Evolutionary conservation across 2,113 vertebrate genomes (phyloP).

Genomic region (Phalacrocorax brasilianus): DNA sequence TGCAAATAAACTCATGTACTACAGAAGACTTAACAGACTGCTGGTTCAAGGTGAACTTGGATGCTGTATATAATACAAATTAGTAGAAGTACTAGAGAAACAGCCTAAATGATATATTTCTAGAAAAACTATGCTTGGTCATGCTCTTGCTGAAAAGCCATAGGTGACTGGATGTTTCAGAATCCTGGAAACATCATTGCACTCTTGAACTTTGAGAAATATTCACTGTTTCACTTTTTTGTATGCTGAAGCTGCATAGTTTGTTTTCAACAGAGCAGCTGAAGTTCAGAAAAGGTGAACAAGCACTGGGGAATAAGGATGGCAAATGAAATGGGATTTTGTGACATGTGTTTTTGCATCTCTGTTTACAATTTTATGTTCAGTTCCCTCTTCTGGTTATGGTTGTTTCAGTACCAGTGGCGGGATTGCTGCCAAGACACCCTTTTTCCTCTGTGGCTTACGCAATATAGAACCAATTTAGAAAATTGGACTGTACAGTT

Average conservation of each 20-base stretch:
- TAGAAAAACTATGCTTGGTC: not conserved
- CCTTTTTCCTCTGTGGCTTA: not conserved
- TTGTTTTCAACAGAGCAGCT: not conserved
- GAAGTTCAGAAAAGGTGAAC: not conserved
- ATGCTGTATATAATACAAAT: not conserved
- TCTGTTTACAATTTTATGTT: not conserved
- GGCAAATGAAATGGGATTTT: not conserved
- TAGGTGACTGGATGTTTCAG: not conserved
- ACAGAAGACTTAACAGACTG: not conserved
- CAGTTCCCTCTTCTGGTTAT: not conserved
- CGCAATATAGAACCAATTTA: not conserved
- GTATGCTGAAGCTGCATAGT: not conserved
- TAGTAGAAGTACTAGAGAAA: not conserved
- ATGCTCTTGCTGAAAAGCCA: not conserved
- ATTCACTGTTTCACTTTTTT: not conserved
- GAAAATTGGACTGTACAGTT: not conserved
- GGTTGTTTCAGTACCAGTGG: not conserved
- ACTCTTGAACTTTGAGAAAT: not conserved
- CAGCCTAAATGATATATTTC: accelerated
- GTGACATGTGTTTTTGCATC: not conserved
- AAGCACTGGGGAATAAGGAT: not conserved
- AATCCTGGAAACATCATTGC: accelerated
- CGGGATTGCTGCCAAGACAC: not conserved
- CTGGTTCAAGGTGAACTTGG: not conserved
- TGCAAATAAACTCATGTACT: accelerated